These are phyloP conservation scores for Drosophila ananassae DNA, from an alignment of 1,140 invertebrate genomes.

Conservation along the genomic window DNA sequence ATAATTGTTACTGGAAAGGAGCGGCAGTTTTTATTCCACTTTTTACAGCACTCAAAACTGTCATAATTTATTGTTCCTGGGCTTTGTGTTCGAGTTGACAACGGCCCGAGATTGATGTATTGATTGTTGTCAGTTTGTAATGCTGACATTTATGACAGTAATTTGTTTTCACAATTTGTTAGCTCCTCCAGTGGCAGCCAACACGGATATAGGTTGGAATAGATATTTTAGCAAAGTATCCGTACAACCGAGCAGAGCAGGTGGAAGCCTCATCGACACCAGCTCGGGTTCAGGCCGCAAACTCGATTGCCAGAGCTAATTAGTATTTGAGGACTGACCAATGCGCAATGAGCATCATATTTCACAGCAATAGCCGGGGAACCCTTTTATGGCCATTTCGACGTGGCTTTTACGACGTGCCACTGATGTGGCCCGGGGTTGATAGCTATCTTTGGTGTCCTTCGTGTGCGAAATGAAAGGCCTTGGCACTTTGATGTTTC, in stretches of 20 bases:
- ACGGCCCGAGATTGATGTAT: conserved; percentile 71
- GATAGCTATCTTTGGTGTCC: conserved; percentile 77
- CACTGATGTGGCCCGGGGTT: conserved; percentile 54
- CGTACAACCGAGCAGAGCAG: not conserved
- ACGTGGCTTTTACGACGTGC: conserved; percentile 68
- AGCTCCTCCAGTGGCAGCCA: conserved; percentile 35
- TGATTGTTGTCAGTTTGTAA: conserved; percentile 79
- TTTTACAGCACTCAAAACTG: conserved; percentile 67
- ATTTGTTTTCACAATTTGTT: conserved; percentile 80
- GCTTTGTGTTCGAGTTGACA: conserved; percentile 58
- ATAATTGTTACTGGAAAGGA: conserved; percentile 46
- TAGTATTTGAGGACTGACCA: conserved; percentile 54
- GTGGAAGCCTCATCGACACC: conserved; percentile 22
- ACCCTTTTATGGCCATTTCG: conserved; percentile 67
- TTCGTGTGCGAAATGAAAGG: conserved; percentile 70
- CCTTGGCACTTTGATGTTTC: conserved; percentile 65
- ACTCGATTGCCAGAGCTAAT: conserved; percentile 62
- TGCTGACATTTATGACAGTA: conserved; percentile 81
- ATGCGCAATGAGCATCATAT: conserved; percentile 52
- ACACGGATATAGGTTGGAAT: conserved; percentile 32
- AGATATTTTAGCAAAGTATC: conserved; percentile 7
- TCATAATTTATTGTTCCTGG: conserved; percentile 70
- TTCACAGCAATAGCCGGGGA: conserved; percentile 70
- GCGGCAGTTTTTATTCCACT: conserved; percentile 26
- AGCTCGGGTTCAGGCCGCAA: conserved; percentile 4